Percentiles rank a stretch among this genome's conserved stretches.
phyloP scores from a whole-genome alignment of 2,113 vertebrate species.

The Toxostoma redivivum region DNA sequence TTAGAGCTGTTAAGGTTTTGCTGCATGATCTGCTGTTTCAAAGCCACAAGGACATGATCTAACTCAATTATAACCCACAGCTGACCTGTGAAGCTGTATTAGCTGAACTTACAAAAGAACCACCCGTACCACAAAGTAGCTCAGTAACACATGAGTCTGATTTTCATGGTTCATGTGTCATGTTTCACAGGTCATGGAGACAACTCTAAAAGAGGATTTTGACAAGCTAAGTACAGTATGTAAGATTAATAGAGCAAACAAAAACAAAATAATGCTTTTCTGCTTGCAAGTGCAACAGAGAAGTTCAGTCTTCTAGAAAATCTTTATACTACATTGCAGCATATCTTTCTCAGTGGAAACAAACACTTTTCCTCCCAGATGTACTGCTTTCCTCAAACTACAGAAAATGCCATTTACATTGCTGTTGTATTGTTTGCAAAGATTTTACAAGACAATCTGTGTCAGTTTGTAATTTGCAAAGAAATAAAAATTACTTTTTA shows the following conservation, averaged over 20 bases:
- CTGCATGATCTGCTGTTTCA: not conserved
- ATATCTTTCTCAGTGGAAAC: not conserved
- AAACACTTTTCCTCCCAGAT: not conserved
- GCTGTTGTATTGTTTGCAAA: not conserved
- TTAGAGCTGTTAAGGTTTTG: not conserved
- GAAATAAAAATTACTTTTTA: not conserved
- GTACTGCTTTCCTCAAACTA: not conserved
- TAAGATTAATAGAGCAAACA: slow-evolving; percentile 43
- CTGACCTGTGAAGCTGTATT: slow-evolving; percentile 34
- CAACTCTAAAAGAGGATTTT: not conserved
- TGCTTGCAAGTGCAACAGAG: not conserved
- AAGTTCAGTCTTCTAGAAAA: not conserved
- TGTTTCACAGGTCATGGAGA: slow-evolving; percentile 15
- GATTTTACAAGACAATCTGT: not conserved
- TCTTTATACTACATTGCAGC: not conserved
- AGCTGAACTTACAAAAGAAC: slow-evolving; percentile 25
- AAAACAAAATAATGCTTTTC: not conserved
- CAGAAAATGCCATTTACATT: not conserved
- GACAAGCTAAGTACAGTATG: slow-evolving; percentile 21
- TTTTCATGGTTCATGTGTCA: slow-evolving; percentile 14
- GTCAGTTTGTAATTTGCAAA: not conserved
- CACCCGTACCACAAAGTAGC: not conserved
- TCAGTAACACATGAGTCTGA: not conserved
- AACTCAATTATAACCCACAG: slow-evolving; percentile 43
- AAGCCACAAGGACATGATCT: slow-evolving; percentile 32